Conservation (phyloP, 2,888 invertebrate genomes). For the Acleris emargana region DNA sequence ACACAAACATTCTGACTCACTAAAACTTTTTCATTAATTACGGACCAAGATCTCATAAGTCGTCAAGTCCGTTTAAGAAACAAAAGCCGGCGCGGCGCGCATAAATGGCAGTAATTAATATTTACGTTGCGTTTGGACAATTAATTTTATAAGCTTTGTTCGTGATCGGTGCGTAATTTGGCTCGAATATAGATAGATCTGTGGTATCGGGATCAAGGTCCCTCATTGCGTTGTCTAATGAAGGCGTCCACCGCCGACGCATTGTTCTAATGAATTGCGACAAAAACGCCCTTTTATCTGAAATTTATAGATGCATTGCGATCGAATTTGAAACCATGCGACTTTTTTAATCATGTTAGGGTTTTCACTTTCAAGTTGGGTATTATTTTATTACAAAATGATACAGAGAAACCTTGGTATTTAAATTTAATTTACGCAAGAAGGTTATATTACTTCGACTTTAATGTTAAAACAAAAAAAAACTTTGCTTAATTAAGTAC, state of each 20-base stretch:
- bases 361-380: too few species aligned
- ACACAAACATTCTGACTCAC: background rate
- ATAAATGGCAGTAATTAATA: conserved; percentile 24
- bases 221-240: conserved; percentile 8
- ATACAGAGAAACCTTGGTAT: too few species aligned
- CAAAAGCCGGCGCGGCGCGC: background rate
- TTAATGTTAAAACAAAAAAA: too few species aligned
- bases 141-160: conserved; percentile 18
- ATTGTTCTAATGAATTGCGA: conserved; percentile 27
- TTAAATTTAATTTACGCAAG: too few species aligned
- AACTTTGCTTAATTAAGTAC: too few species aligned
- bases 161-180: conserved; percentile 14
- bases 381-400: too few species aligned
- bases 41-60: conserved; percentile 8
- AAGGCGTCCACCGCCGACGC: conserved; percentile 22
- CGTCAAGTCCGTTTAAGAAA: conserved; percentile 7
- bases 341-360: too few species aligned
- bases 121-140: conserved; percentile 13
- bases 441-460: too few species aligned
- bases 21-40: conserved; percentile 3
- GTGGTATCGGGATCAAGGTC: conserved; percentile 31
- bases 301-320: conserved; percentile 11
- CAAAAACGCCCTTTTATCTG: conserved; percentile 24
- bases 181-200: conserved; percentile 26
- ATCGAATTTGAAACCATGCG: too few species aligned